Conservation (phyloP, 2,113 vertebrate species). For the Telmatochromis sp. region DNA sequence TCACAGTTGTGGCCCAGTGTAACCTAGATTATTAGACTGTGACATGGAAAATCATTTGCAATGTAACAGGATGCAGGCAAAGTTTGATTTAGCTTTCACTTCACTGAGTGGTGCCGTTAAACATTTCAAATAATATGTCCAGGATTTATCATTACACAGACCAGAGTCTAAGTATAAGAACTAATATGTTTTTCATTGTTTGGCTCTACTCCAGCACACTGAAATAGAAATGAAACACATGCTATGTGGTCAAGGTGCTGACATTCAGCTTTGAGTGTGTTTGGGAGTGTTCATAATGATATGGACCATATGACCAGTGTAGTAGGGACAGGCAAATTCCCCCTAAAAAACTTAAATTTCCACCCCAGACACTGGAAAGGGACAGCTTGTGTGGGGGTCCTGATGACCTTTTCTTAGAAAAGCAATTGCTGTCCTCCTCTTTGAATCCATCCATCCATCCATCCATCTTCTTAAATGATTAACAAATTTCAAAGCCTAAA, state of each 20-base stretch:
- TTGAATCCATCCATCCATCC: not conserved
- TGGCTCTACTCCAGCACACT: not conserved
- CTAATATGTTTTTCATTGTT: not conserved
- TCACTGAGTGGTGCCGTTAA: not conserved
- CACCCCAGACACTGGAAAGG: not conserved
- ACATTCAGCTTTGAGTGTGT: not conserved
- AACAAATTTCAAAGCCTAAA: not conserved
- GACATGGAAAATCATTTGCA: not conserved
- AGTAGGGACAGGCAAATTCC: not conserved
- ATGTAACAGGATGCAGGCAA: not conserved
- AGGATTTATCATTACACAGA: not conserved
- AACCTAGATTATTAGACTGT: not conserved
- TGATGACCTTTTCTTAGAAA: not conserved
- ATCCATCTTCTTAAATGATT: not conserved
- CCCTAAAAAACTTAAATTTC: not conserved
- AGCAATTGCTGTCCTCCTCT: not conserved
- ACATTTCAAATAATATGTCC: not conserved
- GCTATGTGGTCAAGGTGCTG: not conserved
- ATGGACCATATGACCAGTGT: not conserved
- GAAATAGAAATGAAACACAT: constrained; percentile 17
- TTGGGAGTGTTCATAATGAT: not conserved
- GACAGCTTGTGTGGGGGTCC: not conserved
- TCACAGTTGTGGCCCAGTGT: not conserved
- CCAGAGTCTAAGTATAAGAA: not conserved
- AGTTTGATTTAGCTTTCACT: not conserved